Evolutionary conservation across 2,888 invertebrate genomes (phyloP).

Genomic region (Trichopria drosophilae): DNA sequence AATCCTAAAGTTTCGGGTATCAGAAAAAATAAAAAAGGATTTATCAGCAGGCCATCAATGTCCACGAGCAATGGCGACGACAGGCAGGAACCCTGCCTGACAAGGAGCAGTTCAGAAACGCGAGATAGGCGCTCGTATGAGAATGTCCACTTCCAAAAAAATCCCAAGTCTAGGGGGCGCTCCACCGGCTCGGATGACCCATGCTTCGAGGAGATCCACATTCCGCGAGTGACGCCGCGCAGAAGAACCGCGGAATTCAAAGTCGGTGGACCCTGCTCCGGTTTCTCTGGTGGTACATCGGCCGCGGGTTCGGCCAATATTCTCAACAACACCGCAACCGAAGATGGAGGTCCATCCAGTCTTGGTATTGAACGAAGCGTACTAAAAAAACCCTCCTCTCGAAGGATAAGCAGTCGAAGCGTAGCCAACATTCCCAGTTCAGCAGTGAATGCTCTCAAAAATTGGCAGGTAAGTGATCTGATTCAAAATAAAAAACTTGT

Average conservation of each 20-base stretch:
- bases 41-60: no score
- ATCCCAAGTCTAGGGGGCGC: constrained; percentile 26
- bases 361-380: constrained; percentile 43
- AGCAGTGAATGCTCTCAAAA: constrained; percentile 39
- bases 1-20: no score
- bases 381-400: constrained; percentile 41
- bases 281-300: constrained; percentile 30
- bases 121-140: constrained; percentile 45
- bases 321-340: constrained; percentile 35
- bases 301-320: constrained; percentile 31
- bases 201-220: constrained; percentile 49
- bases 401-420: constrained; percentile 47
- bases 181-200: constrained; percentile 37
- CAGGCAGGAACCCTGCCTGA: constrained; percentile 29
- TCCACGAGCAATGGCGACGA: no score
- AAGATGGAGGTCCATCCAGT: constrained; percentile 46
- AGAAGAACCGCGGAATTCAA: constrained; percentile 49
- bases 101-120: constrained; percentile 47
- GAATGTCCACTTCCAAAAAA: constrained; percentile 43
- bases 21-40: no score
- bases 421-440: constrained; percentile 51
- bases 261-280: constrained; percentile 49
- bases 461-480: constrained; percentile 47
- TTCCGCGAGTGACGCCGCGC: constrained; percentile 48
- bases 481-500: not conserved